Evolutionary conservation across 2,113 vertebrate genomes (phyloP).

Genomic region (Porphyrio hochstetteri): DNA sequence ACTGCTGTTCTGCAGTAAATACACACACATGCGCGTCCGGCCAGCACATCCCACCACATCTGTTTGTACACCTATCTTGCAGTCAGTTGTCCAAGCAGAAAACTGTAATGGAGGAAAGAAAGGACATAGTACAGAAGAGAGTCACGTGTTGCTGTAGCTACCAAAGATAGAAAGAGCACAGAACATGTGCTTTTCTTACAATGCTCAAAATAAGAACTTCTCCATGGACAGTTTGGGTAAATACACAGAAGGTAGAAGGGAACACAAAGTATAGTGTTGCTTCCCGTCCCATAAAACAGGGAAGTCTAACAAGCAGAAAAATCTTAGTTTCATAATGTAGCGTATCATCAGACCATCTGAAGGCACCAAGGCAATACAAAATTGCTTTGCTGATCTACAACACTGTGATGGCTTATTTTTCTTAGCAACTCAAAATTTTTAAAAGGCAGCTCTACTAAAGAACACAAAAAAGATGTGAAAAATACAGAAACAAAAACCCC

Average conservation of each 20-base stretch:
- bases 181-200: neutral
- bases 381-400: neutral
- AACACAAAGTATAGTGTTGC: neutral
- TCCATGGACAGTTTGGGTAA: neutral
- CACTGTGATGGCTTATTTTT: neutral
- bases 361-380: neutral
- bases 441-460: neutral
- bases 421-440: neutral
- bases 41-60: neutral
- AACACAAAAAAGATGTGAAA: accelerated
- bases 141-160: neutral
- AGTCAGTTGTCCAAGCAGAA: neutral
- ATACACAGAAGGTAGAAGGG: neutral
- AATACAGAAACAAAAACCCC: neutral
- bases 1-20: neutral
- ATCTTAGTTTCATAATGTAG: neutral
- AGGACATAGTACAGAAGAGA: neutral
- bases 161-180: neutral
- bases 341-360: neutral
- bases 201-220: neutral
- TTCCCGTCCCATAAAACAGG: neutral
- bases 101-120: neutral
- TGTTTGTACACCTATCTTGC: neutral
- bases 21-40: no score
- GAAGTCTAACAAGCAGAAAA: neutral